Evolutionary conservation across 1,140 invertebrate genomes (phyloP), one percentile per base, ranked within the genome.

Genomic region (Caenorhabditis remanei): DNA sequence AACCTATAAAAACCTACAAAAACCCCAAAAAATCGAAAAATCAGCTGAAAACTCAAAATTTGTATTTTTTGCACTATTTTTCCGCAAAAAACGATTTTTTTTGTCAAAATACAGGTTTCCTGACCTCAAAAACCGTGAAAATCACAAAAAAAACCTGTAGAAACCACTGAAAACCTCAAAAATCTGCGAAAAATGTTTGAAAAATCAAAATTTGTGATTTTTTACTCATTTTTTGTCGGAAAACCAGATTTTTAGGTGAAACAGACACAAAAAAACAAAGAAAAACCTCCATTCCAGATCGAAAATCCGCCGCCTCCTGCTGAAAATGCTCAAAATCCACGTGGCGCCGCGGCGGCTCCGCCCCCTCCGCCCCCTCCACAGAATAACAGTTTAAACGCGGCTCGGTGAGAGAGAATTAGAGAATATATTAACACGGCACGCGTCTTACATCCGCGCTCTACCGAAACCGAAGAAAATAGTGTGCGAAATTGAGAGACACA

Each of bases 361-460:
- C n/a, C 13, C 13, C 40, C 43, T 13, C 71, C 40, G 8, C 46
- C 71, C 9, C 19, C 8, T 5, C 4, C 46, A 1, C 71, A 79
- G 11, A 79, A 79, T 24, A 79, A 79, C 19, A 41, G 40, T 79
- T 11, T 79, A 11, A 79, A 79, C 53, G 71, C 71, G n/a, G 71
- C 71, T 48, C 46, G 71, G 71, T 79, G 40, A 43, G 67, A 4
- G 46, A n/a, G n/a, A n/a, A n/a, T n/a, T n/a, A n/a, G n/a, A n/a
- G n/a, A n/a, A n/a, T n/a, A n/a, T n/a, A n/a, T n/a, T n/a, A n/a
- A n/a, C n/a, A n/a, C n/a, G n/a, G n/a, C n/a, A n/a, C n/a, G n/a
- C n/a, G n/a, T n/a, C n/a, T n/a, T n/a, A n/a, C n/a, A n/a, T n/a
- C n/a, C n/a, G n/a, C n/a, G n/a, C n/a, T n/a, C n/a, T n/a, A n/a